Conservation (phyloP, 1,140 invertebrate genomes). For the Aphaenogaster floridana region DNA sequence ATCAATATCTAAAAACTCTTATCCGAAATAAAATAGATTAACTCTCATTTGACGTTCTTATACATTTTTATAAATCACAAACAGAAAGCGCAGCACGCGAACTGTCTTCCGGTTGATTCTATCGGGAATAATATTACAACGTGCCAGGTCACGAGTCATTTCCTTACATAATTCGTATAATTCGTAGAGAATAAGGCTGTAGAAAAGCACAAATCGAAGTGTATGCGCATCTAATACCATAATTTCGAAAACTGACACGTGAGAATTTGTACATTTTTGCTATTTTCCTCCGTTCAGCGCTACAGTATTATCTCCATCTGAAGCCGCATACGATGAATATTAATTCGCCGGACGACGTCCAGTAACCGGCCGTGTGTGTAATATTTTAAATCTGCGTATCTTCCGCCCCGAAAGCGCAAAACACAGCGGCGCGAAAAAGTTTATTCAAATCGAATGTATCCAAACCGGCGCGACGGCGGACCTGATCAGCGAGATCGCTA, state of each 20-base stretch:
- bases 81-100: slow-evolving; percentile 65
- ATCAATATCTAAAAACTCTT: background rate
- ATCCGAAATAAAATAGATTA: slow-evolving; percentile 40
- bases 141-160: slow-evolving; percentile 57
- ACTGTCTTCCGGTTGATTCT: slow-evolving; percentile 67
- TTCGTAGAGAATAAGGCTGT: slow-evolving; percentile 8
- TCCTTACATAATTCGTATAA: slow-evolving; percentile 63
- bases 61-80: slow-evolving; percentile 67
- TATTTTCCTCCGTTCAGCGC: background rate
- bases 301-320: slow-evolving; percentile 13
- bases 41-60: slow-evolving; percentile 40
- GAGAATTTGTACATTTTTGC: slow-evolving; percentile 18
- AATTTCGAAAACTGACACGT: slow-evolving; percentile 2
- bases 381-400: slow-evolving; percentile 38
- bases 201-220: slow-evolving; percentile 4
- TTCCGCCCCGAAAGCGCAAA: slow-evolving; percentile 24
- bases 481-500: slow-evolving; percentile 69
- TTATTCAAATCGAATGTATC: slow-evolving; percentile 71
- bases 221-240: background rate
- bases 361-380: background rate
- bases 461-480: slow-evolving; percentile 32
- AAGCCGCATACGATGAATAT: slow-evolving; percentile 55
- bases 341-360: slow-evolving; percentile 41
- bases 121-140: slow-evolving; percentile 64
- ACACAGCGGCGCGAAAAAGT: slow-evolving; percentile 63